phyloP scores from a whole-genome alignment of 1,140 invertebrate species.

The Pogonus chalceus region DNA sequence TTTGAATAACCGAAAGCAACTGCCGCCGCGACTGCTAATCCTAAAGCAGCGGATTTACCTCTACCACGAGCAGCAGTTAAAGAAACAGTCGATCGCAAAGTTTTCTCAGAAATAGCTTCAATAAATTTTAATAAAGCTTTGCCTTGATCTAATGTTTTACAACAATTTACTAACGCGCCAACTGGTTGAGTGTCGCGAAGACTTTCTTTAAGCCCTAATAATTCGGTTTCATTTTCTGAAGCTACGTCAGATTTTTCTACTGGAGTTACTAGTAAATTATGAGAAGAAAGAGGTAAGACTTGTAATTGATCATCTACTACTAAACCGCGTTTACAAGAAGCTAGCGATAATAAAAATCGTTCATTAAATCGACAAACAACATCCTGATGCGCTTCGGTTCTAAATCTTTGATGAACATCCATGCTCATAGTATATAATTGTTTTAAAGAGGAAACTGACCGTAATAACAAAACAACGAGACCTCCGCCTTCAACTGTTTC shows the following conservation, averaged over 20 bases:
- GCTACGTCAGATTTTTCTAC: constrained; percentile 40
- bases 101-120: constrained; percentile 91
- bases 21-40: constrained; percentile 79
- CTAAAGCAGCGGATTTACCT: constrained; percentile 97
- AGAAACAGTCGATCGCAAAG: constrained; percentile 78
- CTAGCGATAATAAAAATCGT: constrained; percentile 85
- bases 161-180: constrained; percentile 79
- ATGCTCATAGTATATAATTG: constrained; percentile 95
- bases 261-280: constrained; percentile 68
- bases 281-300: constrained; percentile 86
- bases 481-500: constrained; percentile 99
- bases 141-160: constrained; percentile 89
- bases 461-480: constrained; percentile 78
- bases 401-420: constrained; percentile 92
- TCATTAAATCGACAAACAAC: constrained; percentile 95
- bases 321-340: constrained; percentile 78
- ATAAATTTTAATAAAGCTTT: constrained; percentile 90
- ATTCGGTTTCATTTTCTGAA: constrained; percentile 44
- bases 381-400: constrained; percentile 90
- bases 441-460: constrained; percentile 77
- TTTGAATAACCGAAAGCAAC: constrained; percentile 90
- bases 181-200: constrained; percentile 79
- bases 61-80: constrained; percentile 93
- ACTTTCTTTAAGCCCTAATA: constrained; percentile 63
- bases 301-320: constrained; percentile 91